Evolutionary conservation across 2,113 vertebrate species (phyloP).

Genomic region (Campylomormyrus numenius): DNA sequence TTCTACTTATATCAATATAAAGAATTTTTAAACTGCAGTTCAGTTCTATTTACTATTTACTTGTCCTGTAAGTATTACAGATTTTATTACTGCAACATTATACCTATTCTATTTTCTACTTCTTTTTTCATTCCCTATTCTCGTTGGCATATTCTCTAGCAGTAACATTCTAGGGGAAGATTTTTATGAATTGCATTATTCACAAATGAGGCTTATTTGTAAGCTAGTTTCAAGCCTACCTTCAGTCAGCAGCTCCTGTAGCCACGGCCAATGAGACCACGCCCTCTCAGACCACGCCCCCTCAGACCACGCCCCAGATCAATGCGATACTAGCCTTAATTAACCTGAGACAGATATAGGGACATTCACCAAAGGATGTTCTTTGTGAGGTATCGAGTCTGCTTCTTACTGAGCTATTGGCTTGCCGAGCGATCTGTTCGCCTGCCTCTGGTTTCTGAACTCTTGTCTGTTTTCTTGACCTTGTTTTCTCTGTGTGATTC

Average conservation of each 20-base stretch:
- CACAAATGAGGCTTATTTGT: background rate
- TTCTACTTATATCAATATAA: background rate
- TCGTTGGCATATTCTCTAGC: background rate
- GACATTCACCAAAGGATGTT: background rate
- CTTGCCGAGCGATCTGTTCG: background rate
- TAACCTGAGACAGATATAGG: background rate
- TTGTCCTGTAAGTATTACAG: background rate
- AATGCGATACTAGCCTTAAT: background rate
- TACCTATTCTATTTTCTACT: background rate
- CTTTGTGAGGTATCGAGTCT: background rate
- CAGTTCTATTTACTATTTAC: background rate
- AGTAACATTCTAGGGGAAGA: background rate
- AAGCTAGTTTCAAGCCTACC: background rate
- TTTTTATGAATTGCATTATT: background rate
- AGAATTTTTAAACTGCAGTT: background rate
- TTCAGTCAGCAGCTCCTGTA: background rate
- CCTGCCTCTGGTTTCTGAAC: background rate
- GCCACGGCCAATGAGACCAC: background rate
- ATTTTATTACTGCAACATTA: background rate
- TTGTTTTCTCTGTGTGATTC: background rate
- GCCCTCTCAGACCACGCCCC: background rate
- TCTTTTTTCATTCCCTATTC: background rate
- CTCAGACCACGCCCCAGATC: background rate
- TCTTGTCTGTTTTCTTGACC: background rate
- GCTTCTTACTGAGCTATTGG: background rate